These are phyloP conservation scores for Druon quercuslanigerum DNA, from an alignment of 1,140 invertebrate species.

Conservation along the genomic window DNA sequence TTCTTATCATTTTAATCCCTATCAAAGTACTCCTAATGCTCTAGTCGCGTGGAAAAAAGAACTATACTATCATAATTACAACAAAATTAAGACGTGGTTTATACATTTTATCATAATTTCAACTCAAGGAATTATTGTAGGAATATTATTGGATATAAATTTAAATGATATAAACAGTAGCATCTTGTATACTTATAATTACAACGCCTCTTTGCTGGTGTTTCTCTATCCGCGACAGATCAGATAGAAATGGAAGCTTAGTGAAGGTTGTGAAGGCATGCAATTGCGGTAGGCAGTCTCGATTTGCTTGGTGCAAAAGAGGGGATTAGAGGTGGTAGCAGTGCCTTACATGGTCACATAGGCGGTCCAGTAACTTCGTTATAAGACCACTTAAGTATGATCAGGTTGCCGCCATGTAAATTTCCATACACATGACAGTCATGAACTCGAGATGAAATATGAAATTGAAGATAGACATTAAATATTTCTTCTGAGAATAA, in stretches of 20 bases:
- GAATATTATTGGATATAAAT: too few relatives aligned
- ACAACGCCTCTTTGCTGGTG: background rate
- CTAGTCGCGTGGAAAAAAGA: too few relatives aligned
- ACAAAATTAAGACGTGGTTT: too few relatives aligned
- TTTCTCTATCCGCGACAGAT: constrained; percentile 1
- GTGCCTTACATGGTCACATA: constrained; percentile 42
- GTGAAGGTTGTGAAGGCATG: background rate
- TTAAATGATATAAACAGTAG: too few relatives aligned
- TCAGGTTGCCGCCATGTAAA: constrained; percentile 17
- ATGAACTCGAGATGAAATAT: constrained; percentile 16
- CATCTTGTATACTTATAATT: too few relatives aligned
- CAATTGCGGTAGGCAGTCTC: constrained; percentile 43
- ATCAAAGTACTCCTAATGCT: too few relatives aligned
- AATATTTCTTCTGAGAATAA: background rate
- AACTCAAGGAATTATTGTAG: too few relatives aligned
- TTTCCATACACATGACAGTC: constrained; percentile 6
- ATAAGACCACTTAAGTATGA: constrained; percentile 36
- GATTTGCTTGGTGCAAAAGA: constrained; percentile 45
- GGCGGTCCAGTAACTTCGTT: constrained; percentile 50
- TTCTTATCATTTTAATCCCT: too few relatives aligned
- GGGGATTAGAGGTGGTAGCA: constrained; percentile 36
- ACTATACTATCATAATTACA: too few relatives aligned
- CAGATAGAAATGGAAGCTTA: constrained; percentile 7
- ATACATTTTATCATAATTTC: too few relatives aligned
- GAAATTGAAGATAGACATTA: constrained; percentile 1